These are phyloP conservation scores for Clunio marinus DNA, from an alignment of 2,888 invertebrate species.

Conservation along the genomic window DNA sequence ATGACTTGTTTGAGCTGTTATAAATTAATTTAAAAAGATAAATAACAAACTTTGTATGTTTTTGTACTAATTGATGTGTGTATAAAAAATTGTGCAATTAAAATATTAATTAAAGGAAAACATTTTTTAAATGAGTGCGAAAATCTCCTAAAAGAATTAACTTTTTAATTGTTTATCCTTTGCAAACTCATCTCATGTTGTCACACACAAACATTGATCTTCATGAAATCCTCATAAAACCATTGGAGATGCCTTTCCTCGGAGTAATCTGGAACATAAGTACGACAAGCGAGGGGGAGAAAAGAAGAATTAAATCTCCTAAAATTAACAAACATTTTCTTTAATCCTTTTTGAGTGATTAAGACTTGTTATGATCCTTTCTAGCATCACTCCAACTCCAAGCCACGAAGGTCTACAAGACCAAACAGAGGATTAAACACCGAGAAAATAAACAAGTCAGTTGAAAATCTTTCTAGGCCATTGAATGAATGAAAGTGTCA, in stretches of 20 bases:
- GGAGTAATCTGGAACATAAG: not conserved
- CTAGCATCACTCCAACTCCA: not conserved
- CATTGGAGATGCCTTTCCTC: not conserved
- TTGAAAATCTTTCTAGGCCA: too few species aligned
- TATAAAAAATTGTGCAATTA: too few species aligned
- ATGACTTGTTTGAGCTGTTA: too few species aligned
- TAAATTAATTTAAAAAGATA: too few species aligned
- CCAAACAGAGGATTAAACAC: not conserved
- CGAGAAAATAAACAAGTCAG: not conserved
- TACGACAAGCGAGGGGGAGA: not conserved
- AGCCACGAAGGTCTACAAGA: not conserved
- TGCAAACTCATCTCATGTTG: too few species aligned
- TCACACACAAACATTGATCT: too few species aligned
- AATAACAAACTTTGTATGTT: too few species aligned
- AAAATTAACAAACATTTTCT: conserved; percentile 21
- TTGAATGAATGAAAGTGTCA: not conserved
- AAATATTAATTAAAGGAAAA: too few species aligned
- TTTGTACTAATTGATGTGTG: too few species aligned
- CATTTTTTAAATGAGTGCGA: too few species aligned
- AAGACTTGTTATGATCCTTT: conserved; percentile 18
- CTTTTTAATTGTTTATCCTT: too few species aligned
- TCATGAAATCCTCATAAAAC: not conserved
- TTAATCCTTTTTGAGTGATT: conserved; percentile 26
- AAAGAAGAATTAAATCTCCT: conserved; percentile 20
- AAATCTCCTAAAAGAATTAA: too few species aligned